Percentiles rank a stretch among this genome's conserved stretches.
These are phyloP conservation scores for Thryonomys swinderianus DNA, from an alignment of 2,113 vertebrate genomes.

Conservation along the genomic window DNA sequence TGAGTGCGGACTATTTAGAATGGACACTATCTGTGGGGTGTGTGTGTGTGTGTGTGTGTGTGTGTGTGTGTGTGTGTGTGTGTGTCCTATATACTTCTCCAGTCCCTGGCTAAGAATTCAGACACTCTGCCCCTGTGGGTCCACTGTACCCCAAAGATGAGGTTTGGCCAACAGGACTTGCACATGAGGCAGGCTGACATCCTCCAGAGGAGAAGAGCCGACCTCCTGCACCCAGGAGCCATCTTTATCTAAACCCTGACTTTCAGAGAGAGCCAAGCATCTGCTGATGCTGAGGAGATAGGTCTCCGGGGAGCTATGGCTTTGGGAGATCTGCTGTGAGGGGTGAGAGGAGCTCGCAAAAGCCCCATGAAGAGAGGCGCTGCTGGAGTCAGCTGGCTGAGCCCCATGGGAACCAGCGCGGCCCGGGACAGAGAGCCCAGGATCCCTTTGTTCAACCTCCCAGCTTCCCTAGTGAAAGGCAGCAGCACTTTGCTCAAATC, in stretches of 20 bases:
- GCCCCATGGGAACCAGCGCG: not conserved
- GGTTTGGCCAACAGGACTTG: not conserved
- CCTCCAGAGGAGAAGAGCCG: not conserved
- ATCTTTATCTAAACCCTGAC: not conserved
- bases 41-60: not conserved
- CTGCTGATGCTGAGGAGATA: not conserved
- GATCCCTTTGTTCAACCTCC: not conserved
- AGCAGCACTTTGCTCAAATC: not conserved
- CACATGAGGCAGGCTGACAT: not conserved
- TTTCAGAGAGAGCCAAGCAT: not conserved
- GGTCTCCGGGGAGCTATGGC: not conserved
- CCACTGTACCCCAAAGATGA: not conserved
- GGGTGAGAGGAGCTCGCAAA: not conserved
- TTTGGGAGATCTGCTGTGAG: not conserved
- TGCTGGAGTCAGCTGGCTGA: not conserved
- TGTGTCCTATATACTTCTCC: not conserved
- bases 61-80: not conserved
- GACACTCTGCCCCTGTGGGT: not conserved
- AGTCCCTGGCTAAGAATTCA: not conserved
- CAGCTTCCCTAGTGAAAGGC: not conserved
- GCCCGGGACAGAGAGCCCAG: not conserved
- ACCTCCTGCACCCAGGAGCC: not conserved
- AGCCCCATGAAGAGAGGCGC: not conserved
- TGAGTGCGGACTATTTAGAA: not conserved
- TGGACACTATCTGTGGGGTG: not conserved